These are phyloP conservation scores for Hetaerina americana DNA, from an alignment of 1,140 invertebrate species.

Conservation along the genomic window DNA sequence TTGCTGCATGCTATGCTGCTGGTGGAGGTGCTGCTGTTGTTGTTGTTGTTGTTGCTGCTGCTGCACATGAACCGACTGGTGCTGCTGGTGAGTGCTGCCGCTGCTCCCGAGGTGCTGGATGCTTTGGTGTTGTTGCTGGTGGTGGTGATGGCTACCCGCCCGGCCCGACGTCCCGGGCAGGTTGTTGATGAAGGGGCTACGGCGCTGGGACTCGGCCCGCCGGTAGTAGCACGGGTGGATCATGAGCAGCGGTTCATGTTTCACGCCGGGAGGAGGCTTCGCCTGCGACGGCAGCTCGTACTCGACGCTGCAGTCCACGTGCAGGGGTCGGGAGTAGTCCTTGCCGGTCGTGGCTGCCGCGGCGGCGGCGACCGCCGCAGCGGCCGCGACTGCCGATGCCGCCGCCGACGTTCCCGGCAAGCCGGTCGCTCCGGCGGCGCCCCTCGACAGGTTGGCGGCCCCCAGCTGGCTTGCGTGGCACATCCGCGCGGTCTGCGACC, in stretches of 20 bases:
- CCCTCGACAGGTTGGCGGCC: no score
- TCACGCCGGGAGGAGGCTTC: slow-evolving; percentile 59
- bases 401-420: slow-evolving; percentile 8
- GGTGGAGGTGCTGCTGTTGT: slow-evolving; percentile 13
- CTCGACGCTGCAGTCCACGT: slow-evolving; percentile 72
- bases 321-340: slow-evolving; percentile 63
- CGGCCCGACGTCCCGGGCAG: slow-evolving; percentile 28
- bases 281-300: slow-evolving; percentile 70
- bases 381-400: slow-evolving; percentile 4
- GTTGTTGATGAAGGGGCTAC: slow-evolving; percentile 61
- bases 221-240: slow-evolving; percentile 75
- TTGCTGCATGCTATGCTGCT: no score
- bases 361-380: slow-evolving; percentile 14
- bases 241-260: slow-evolving; percentile 63
- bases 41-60: slow-evolving; percentile 9
- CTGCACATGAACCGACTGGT: neutral
- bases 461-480: no score
- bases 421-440: slow-evolving; percentile 11
- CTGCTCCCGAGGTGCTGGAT: slow-evolving; percentile 12
- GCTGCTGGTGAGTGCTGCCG: slow-evolving; percentile 5
- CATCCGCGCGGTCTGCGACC: no score
- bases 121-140: slow-evolving; percentile 15
- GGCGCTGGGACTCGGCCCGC: slow-evolving; percentile 58
- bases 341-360: slow-evolving; percentile 29
- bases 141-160: slow-evolving; percentile 19